phyloP scores from a whole-genome alignment of 2,797 vertebrate species.

The Alca torda region DNA sequence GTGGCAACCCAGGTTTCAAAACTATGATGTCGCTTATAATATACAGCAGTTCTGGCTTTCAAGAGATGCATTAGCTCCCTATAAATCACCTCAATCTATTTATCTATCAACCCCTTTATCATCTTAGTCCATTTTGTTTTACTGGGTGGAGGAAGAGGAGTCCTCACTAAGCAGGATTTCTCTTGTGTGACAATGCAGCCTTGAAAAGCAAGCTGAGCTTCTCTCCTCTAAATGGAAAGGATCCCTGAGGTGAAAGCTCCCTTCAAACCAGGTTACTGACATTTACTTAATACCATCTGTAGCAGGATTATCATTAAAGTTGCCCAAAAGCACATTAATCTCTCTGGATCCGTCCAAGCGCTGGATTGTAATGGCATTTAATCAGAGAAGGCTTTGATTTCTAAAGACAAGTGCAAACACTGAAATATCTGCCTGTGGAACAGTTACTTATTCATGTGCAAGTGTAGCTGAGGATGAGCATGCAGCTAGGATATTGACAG shows the following conservation, averaged over 20 bases:
- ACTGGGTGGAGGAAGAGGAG: neutral
- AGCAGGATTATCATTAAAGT: constrained; percentile 70
- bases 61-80: neutral
- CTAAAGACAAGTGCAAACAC: constrained; percentile 72
- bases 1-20: neutral
- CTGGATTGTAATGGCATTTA: constrained; percentile 71
- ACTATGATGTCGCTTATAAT: neutral
- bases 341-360: constrained; percentile 64
- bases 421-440: constrained; percentile 57
- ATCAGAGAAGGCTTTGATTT: constrained; percentile 74
- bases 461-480: neutral
- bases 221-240: constrained; percentile 60
- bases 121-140: constrained; percentile 37
- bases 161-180: constrained; percentile 39
- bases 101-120: neutral
- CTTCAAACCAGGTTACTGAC: constrained; percentile 70
- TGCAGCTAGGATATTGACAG: neutral
- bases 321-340: constrained; percentile 71
- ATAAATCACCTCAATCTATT: neutral
- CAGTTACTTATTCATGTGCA: constrained; percentile 59
- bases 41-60: neutral
- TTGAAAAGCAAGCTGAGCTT: constrained; percentile 55
- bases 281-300: constrained; percentile 68
- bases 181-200: constrained; percentile 37
- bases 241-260: constrained; percentile 63